Percentiles rank a stretch among this genome's conserved stretches.
Evolutionary conservation across 2,797 vertebrate genomes (phyloP).

Genomic region (Eutrigla gurnardus): DNA sequence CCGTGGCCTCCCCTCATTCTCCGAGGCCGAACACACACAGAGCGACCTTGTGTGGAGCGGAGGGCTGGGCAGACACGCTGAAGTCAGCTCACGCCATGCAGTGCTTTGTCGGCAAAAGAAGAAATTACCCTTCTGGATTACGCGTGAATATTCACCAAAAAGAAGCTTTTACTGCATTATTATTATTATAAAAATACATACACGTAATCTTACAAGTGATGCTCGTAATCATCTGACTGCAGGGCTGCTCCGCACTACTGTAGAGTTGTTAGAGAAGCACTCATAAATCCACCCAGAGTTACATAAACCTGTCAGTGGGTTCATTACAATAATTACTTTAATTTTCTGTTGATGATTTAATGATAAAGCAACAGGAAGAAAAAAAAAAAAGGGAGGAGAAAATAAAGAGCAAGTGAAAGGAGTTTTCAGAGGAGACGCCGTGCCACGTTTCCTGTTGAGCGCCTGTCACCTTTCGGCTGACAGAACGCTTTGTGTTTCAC

Average conservation of each 20-base stretch:
- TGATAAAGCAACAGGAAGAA: conserved; percentile 70
- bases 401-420: conserved; percentile 63
- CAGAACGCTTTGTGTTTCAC: conserved; percentile 66
- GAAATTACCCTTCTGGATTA: conserved; percentile 42
- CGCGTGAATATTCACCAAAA: conserved; percentile 14
- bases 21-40: conserved; percentile 84
- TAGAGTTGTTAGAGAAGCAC: conserved; percentile 68
- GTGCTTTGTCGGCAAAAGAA: conserved; percentile 57
- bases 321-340: conserved; percentile 82
- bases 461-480: conserved; percentile 71
- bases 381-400: conserved; percentile 39
- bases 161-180: conserved; percentile 15
- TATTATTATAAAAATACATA: conserved; percentile 28
- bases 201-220: conserved; percentile 19
- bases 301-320: conserved; percentile 78
- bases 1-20: conserved; percentile 80
- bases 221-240: conserved; percentile 44
- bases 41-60: conserved; percentile 83
- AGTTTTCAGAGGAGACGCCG: conserved; percentile 62
- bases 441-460: conserved; percentile 69
- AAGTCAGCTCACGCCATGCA: conserved; percentile 76
- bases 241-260: conserved; percentile 53
- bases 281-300: conserved; percentile 74
- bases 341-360: conserved; percentile 82
- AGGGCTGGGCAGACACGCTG: conserved; percentile 68